Percentiles rank a stretch among this genome's conserved stretches.
These are phyloP conservation scores for Callipepla californica DNA, from an alignment of 2,113 vertebrate species.

Conservation along the genomic window DNA sequence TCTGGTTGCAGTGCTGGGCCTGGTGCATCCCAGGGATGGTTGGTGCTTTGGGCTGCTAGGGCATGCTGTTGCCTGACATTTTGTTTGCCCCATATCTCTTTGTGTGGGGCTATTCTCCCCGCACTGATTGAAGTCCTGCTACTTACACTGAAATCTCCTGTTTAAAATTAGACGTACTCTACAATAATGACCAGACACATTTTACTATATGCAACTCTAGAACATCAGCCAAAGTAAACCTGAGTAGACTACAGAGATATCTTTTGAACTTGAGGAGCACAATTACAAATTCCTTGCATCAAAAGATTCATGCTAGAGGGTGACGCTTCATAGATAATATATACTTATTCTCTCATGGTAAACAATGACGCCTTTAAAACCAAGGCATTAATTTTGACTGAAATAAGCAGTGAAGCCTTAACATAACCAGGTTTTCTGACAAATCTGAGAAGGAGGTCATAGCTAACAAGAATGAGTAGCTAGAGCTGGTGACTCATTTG, in stretches of 20 bases:
- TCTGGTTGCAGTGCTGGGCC: neutral
- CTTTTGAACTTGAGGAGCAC: neutral
- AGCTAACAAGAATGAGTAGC: neutral
- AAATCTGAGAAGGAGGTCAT: neutral
- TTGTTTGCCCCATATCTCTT: neutral
- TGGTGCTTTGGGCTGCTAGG: neutral
- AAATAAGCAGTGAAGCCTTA: neutral
- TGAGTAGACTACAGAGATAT: neutral
- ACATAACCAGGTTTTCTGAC: neutral
- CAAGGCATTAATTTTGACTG: neutral
- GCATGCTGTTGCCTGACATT: neutral
- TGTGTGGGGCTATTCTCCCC: neutral
- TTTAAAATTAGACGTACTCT: neutral
- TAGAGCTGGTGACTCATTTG: neutral
- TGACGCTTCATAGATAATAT: neutral
- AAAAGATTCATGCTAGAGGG: neutral
- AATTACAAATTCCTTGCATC: neutral
- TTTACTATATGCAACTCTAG: neutral
- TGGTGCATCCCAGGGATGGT: neutral
- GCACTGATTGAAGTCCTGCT: neutral
- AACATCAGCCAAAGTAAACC: neutral
- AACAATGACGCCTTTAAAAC: neutral
- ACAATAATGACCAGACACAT: neutral
- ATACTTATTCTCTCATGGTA: neutral
- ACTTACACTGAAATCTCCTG: accelerated